These are phyloP conservation scores for Yponomeuta evonymella DNA, from an alignment of 2,888 invertebrate species.

Conservation along the genomic window DNA sequence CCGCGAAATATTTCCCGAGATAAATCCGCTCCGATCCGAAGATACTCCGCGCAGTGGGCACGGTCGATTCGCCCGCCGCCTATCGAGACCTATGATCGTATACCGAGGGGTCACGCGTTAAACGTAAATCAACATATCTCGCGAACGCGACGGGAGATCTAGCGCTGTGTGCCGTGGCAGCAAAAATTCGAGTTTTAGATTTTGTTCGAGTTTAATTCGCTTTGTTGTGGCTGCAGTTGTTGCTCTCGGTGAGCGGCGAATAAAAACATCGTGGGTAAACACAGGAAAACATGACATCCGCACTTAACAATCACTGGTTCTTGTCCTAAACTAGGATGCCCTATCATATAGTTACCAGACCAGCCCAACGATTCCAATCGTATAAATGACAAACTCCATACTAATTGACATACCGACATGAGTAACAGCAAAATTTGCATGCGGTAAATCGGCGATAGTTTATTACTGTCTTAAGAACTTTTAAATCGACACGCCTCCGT, in stretches of 20 bases:
- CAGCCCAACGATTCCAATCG: too few species aligned
- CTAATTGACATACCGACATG: too few species aligned
- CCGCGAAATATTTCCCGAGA: constrained; percentile 71
- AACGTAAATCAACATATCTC: constrained; percentile 77
- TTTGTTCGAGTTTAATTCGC: constrained; percentile 42
- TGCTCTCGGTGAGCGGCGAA: not conserved
- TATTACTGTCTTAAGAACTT: too few species aligned
- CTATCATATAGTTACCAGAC: too few species aligned
- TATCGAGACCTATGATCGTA: constrained; percentile 72
- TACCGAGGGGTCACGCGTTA: constrained; percentile 72
- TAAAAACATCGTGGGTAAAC: too few species aligned
- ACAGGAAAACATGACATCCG: too few species aligned
- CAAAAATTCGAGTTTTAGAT: constrained; percentile 71
- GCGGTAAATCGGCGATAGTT: too few species aligned
- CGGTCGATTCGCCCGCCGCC: constrained; percentile 55
- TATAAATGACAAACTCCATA: too few species aligned
- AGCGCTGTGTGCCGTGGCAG: constrained; percentile 62
- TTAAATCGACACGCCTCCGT: too few species aligned
- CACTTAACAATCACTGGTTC: too few species aligned
- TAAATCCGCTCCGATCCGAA: constrained; percentile 71
- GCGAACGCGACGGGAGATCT: constrained; percentile 73
- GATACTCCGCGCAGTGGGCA: constrained; percentile 55
- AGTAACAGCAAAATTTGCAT: too few species aligned
- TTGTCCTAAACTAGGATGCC: too few species aligned
- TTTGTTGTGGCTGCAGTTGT: not conserved